Evolutionary conservation across 2,113 vertebrate species (phyloP).

Genomic region (Tamias sibiricus): DNA sequence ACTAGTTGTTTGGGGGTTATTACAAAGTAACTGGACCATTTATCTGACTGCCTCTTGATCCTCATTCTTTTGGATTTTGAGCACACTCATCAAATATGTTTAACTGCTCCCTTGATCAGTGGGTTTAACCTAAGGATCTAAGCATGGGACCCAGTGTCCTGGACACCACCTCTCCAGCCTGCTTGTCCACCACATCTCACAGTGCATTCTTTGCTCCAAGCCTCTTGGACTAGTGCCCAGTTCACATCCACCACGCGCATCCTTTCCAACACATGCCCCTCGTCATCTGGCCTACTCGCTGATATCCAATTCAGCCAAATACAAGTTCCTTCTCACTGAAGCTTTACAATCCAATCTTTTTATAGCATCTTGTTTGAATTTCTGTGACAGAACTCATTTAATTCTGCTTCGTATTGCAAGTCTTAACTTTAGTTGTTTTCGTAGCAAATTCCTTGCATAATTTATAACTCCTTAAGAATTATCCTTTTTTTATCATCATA

Average conservation of each 20-base stretch:
- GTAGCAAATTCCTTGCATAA: not conserved
- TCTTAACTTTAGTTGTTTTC: not conserved
- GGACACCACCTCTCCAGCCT: rapidly evolving
- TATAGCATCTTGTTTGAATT: not conserved
- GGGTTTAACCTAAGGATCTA: not conserved
- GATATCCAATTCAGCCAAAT: not conserved
- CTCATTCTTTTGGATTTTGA: not conserved
- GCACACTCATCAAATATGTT: not conserved
- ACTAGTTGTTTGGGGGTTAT: not conserved
- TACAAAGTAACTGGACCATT: not conserved
- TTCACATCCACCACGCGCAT: rapidly evolving
- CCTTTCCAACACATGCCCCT: rapidly evolving
- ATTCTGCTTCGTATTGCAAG: not conserved
- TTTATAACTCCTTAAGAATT: not conserved
- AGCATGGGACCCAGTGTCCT: not conserved
- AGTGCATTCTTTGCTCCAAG: rapidly evolving
- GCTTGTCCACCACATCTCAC: no score
- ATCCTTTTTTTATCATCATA: not conserved
- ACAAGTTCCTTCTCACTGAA: not conserved
- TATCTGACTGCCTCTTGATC: not conserved
- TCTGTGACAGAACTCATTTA: not conserved
- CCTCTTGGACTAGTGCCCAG: rapidly evolving
- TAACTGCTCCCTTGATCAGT: not conserved
- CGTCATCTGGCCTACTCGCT: not conserved
- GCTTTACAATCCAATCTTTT: not conserved